A percentile compares a stretch with the other conserved stretches of the same genome.
Conservation (phyloP, 1,140 invertebrate genomes). For the Drosophila pectinifera region DNA sequence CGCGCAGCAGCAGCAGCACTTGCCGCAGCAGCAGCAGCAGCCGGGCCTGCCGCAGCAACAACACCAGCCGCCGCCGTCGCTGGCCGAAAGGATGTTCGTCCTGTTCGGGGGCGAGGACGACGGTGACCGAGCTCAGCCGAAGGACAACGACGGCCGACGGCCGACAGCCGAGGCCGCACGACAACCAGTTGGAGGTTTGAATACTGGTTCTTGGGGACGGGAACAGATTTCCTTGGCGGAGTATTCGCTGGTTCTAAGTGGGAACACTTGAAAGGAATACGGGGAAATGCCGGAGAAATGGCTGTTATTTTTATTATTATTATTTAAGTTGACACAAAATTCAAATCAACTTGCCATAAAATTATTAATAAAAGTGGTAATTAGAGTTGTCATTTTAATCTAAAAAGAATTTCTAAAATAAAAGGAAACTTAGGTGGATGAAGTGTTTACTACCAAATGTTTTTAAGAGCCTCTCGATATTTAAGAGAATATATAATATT, state of each 20-base stretch:
- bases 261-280: background rate
- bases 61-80: background rate
- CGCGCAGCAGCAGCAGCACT: conserved; percentile 65
- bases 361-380: no score
- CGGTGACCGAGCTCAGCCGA: background rate
- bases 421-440: no score
- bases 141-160: conserved; percentile 2
- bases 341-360: no score
- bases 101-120: conserved; percentile 15
- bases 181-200: background rate
- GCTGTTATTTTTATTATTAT: no score
- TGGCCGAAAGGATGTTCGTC: conserved; percentile 23
- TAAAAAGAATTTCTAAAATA: no score
- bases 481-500: no score
- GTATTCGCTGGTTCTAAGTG: background rate
- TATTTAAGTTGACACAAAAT: no score
- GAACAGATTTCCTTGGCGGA: no score
- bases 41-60: conserved; percentile 9
- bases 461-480: no score
- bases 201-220: background rate
- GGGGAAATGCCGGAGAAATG: background rate
- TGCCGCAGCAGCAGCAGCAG: conserved; percentile 17
- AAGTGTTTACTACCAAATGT: no score
- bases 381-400: no score
- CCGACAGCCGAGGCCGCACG: background rate